Base-by-base conservation (phyloP, 2,113 vertebrate species). In the Atractosteus spatula region DNA sequence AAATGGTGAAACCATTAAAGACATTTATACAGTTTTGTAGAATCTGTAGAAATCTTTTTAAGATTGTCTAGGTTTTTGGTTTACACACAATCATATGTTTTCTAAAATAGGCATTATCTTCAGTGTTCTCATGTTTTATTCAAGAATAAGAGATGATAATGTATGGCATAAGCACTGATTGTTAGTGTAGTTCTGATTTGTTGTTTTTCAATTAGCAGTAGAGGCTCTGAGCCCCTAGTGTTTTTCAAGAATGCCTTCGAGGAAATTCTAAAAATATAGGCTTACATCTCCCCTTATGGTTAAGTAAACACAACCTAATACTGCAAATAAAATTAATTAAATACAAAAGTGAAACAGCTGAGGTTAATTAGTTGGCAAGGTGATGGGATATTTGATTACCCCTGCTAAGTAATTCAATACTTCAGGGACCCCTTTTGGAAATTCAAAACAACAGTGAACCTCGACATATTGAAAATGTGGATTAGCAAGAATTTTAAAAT, bases 311-410 rank as follows among this genome's bases (percentile, higher is more conserved):
- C 16, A n/a, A 13, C 29, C 12, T 45, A 51, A 44, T 47, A 42
- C 45, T 66, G 14, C 43, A 66, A 12, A 65, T 66, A 29, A 41
- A 68, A 68, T 55, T 51, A 55, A 65, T 71, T 43, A 62, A 17
- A 17, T 12, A n/a, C 13, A 59, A 4, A 47, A 47, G 7, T 71
- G 43, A 55, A 65, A 8, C 29, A 72, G n/a, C 45, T 65, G 45
- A 71, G 62, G 10, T 55, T 54, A 10, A 41, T 3, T 41, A 16
- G 16, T 51, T 16, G 29, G 66, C 16, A 54, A 41, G 17, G 45
- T n/a, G 64, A 47, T 14, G 11, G 41, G 42, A 44, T 41, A 55
- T 3, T 55, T 68, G 29, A 55, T 55, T 68, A 3, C 47, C 4
- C 4, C 66, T 29, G 47, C n/a, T 6, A 10, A 43, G 13, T 41